phyloP scores from a whole-genome alignment of 2,797 vertebrate genomes.

The Neosalanx taihuensis region DNA sequence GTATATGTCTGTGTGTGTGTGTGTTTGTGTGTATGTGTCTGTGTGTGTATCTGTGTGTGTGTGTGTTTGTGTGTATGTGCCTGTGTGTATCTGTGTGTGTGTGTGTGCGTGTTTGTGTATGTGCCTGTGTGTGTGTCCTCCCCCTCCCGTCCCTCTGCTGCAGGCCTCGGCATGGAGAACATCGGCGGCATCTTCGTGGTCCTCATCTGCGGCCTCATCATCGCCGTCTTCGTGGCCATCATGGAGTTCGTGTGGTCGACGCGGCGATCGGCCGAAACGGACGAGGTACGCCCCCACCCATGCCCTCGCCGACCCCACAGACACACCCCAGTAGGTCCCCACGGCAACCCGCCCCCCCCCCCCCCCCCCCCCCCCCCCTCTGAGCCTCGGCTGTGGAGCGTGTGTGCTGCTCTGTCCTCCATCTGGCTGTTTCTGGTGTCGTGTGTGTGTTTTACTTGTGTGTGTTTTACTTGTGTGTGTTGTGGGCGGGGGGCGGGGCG shows the following conservation, averaged over 20 bases:
- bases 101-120: not conserved
- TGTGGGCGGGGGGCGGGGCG: too few relatives aligned
- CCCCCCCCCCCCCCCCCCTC: constrained; percentile 66
- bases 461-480: constrained; percentile 24
- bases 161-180: constrained; percentile 93
- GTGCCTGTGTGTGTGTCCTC: not conserved
- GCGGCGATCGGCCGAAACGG: constrained; percentile 84
- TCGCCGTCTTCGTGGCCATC: constrained; percentile 90
- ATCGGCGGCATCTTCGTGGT: constrained; percentile 94
- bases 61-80: not conserved
- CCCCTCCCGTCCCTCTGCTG: constrained; percentile 17
- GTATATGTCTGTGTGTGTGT: constrained; percentile 15
- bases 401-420: constrained; percentile 14
- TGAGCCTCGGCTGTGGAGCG: constrained; percentile 46
- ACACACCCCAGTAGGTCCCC: constrained; percentile 79
- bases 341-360: constrained; percentile 66
- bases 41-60: not conserved
- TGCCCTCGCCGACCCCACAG: constrained; percentile 72
- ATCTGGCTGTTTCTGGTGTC: constrained; percentile 24
- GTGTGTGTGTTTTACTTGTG: constrained; percentile 22
- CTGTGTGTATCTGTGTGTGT: not conserved
- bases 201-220: constrained; percentile 91
- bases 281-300: constrained; percentile 85
- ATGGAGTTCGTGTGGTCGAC: constrained; percentile 96
- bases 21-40: constrained; percentile 1